Conservation (phyloP, 2,113 vertebrate genomes). For the Anguilla rostrata region DNA sequence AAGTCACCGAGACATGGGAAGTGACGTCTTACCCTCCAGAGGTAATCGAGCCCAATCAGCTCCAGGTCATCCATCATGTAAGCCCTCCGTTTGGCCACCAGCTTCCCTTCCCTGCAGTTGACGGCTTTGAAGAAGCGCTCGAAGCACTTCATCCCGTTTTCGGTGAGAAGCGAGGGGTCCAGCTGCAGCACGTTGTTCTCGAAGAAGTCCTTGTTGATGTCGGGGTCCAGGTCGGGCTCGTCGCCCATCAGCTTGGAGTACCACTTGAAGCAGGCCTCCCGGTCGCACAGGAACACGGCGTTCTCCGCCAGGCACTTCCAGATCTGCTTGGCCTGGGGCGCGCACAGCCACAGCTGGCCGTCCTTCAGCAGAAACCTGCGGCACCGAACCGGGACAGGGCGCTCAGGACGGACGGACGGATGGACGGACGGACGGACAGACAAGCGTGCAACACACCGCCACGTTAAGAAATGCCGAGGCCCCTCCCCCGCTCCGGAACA, state of each 20-base stretch:
- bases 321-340: constrained; percentile 98
- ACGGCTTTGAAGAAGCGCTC: constrained; percentile 99
- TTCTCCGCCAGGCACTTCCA: constrained; percentile 99
- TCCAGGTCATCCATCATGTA: constrained; percentile 99
- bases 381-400: constrained; percentile 40
- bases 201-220: constrained; percentile 99
- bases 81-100: constrained; percentile 94
- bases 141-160: constrained; percentile 99
- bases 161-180: constrained; percentile 95
- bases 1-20: neutral
- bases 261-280: constrained; percentile 99
- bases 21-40: constrained; percentile 86
- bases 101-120: constrained; percentile 97
- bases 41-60: constrained; percentile 97
- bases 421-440: too few species aligned
- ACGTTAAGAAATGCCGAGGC: neutral
- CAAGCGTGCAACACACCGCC: neutral
- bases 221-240: constrained; percentile 97
- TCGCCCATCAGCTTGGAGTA: constrained; percentile 99
- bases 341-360: constrained; percentile 97
- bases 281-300: constrained; percentile 97
- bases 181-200: constrained; percentile 99
- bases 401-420: neutral
- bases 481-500: too few species aligned
- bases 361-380: constrained; percentile 95